A percentile compares a stretch with the other conserved stretches of the same genome.
Evolutionary conservation across 2,888 invertebrate genomes (phyloP).

Genomic region (Furcula furcula): DNA sequence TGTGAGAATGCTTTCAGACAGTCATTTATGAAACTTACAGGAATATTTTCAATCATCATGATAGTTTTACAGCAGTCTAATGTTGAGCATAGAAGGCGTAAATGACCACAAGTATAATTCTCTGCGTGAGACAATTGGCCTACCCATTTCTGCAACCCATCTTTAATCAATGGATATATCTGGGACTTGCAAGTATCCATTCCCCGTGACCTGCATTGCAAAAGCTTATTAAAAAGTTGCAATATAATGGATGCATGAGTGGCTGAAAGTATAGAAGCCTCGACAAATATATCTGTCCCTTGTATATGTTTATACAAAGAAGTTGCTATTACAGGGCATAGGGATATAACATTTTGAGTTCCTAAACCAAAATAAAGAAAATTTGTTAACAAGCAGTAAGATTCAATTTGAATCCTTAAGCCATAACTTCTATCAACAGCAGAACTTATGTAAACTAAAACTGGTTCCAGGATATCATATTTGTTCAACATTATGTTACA

Average conservation of each 20-base stretch:
- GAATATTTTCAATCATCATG: slow-evolving; percentile 46
- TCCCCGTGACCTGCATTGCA: slow-evolving; percentile 40
- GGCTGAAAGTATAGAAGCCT: slow-evolving; percentile 74
- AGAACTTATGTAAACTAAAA: slow-evolving; percentile 81
- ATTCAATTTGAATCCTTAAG: slow-evolving; percentile 84
- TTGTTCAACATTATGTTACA: slow-evolving; percentile 76
- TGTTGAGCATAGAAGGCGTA: slow-evolving; percentile 58
- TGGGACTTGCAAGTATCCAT: slow-evolving; percentile 52
- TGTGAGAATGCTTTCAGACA: slow-evolving; percentile 52
- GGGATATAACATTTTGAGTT: slow-evolving; percentile 60
- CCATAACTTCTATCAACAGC: slow-evolving; percentile 74
- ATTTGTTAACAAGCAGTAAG: slow-evolving; percentile 80
- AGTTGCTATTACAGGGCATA: slow-evolving; percentile 80
- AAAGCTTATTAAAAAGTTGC: slow-evolving; percentile 62
- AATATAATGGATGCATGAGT: slow-evolving; percentile 82
- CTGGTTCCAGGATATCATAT: slow-evolving; percentile 76
- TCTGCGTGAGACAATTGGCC: slow-evolving; percentile 60
- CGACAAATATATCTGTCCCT: slow-evolving; percentile 72
- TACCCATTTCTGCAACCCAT: slow-evolving; percentile 75
- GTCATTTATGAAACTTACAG: slow-evolving; percentile 51
- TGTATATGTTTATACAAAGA: slow-evolving; percentile 82
- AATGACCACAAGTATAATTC: slow-evolving; percentile 69
- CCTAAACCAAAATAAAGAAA: slow-evolving; percentile 78
- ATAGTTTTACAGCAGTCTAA: slow-evolving; percentile 63
- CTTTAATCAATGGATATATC: slow-evolving; percentile 61